Evolutionary conservation across 2,113 vertebrate genomes (phyloP), one percentile per base, ranked within the genome.

Genomic region (Ageneiosus marmoratus): DNA sequence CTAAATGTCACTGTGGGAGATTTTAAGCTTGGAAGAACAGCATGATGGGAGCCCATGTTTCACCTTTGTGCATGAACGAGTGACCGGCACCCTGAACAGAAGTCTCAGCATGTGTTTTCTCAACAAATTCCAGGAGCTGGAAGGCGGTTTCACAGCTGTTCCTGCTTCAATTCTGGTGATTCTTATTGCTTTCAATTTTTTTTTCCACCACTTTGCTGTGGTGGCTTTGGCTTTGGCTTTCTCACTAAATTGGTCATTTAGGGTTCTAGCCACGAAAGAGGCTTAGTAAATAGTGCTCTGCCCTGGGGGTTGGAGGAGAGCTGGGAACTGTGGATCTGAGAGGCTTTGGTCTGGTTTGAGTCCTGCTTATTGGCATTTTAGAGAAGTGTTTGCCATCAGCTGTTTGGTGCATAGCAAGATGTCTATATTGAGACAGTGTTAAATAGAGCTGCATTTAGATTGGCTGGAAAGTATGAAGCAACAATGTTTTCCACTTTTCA

Each of bases 371-470:
- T 91, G 90, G 89, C 89, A 91, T 91, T 92, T 90, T 86, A 86
- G 84, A 82, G 83, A 86, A 85, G 85, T 89, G 15, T 90, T 83
- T 82, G 85, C 81, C 85, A 82, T 92, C 88, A 88, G 87, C 90
- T 91, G 91, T 93, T 93, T 92, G 87, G 89, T 89, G 92, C 86
- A 85, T 87, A 74, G 91, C 89, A 91, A 91, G 88, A 90, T 89
- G 85, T 89, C 91, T 81, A 83, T 92, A 84, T 93, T 87, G 90
- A 94, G 93, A 93, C 91, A 91, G 89, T 79, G 84, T 87, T 89
- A 92, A 93, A 89, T 90, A 90, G 89, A 91, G 91, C 90, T 80
- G 90, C 91, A 92, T 94, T 93, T 92, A 88, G 91, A 92, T 92
- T 89, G 89, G 92, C 90, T 92, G 27, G 87, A 89, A 90, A 92